Percentiles rank a stretch among this genome's conserved stretches.
These are phyloP conservation scores for Ammodytes marinus DNA, from an alignment of 2,113 vertebrate genomes.

Conservation along the genomic window DNA sequence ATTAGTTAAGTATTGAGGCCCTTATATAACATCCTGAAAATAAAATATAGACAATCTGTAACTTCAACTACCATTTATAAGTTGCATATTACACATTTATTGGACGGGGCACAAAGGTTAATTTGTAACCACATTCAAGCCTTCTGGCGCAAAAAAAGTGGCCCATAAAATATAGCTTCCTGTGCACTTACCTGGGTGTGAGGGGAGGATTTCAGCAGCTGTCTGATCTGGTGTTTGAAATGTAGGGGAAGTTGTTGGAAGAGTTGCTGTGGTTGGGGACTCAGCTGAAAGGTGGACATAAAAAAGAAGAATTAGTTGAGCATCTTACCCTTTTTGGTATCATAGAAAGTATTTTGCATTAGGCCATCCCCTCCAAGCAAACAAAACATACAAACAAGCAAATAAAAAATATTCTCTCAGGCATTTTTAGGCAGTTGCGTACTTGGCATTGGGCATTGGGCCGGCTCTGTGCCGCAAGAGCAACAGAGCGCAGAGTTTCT, in stretches of 20 bases:
- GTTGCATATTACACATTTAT: background rate
- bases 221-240: conserved; percentile 61
- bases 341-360: background rate
- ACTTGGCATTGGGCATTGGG: background rate
- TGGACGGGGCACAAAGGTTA: conserved; percentile 11
- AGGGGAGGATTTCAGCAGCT: background rate
- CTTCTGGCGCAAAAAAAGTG: conserved; percentile 31
- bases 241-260: conserved; percentile 31
- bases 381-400: background rate
- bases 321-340: background rate
- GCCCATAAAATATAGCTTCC: conserved; percentile 31
- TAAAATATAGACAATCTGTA: background rate
- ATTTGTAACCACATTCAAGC: conserved; percentile 46
- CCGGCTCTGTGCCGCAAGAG: background rate
- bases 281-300: conserved; percentile 55
- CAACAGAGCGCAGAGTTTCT: background rate
- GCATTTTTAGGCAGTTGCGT: background rate
- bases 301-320: background rate
- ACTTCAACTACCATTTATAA: background rate
- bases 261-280: conserved; percentile 22
- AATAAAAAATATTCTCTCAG: background rate
- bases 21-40: conserved; percentile 7
- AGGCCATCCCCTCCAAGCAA: background rate
- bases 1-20: background rate
- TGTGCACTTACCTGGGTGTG: conserved; percentile 54